Conservation (phyloP, 2,797 vertebrate species). For the Psittacula echo region DNA sequence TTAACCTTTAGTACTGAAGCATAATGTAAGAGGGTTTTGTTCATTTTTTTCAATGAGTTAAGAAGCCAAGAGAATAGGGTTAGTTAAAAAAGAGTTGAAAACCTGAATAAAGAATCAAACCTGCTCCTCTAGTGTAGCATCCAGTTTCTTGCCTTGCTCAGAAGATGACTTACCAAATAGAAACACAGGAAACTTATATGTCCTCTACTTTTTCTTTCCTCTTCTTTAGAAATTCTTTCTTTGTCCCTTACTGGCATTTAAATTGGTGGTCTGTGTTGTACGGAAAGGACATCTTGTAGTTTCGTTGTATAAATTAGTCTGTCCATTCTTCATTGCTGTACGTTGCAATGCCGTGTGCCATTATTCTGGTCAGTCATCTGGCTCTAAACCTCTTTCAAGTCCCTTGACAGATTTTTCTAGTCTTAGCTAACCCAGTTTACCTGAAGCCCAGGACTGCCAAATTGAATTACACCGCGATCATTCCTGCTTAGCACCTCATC, state of each 20-base stretch:
- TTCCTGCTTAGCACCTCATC: conserved; percentile 37
- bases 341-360: not conserved
- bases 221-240: not conserved
- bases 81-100: not conserved
- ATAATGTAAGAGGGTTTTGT: not conserved
- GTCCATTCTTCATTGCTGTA: not conserved
- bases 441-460: not conserved
- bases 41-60: not conserved
- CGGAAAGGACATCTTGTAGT: not conserved
- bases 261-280: not conserved
- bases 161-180: not conserved
- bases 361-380: not conserved
- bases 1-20: conserved; percentile 18
- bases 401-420: conserved; percentile 2
- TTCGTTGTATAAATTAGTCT: not conserved
- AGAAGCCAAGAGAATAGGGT: not conserved
- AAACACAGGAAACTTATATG: not conserved
- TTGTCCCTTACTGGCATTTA: conserved; percentile 8
- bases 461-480: not conserved
- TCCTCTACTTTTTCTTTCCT: not conserved
- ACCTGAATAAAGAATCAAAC: not conserved
- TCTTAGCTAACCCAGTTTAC: conserved; percentile 6
- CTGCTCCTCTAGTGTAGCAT: not conserved
- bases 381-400: conserved; percentile 29
- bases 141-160: not conserved